Percentiles rank a stretch among this genome's conserved stretches.
These are phyloP conservation scores for Sialis lutaria DNA, from an alignment of 2,888 invertebrate genomes.

Conservation along the genomic window DNA sequence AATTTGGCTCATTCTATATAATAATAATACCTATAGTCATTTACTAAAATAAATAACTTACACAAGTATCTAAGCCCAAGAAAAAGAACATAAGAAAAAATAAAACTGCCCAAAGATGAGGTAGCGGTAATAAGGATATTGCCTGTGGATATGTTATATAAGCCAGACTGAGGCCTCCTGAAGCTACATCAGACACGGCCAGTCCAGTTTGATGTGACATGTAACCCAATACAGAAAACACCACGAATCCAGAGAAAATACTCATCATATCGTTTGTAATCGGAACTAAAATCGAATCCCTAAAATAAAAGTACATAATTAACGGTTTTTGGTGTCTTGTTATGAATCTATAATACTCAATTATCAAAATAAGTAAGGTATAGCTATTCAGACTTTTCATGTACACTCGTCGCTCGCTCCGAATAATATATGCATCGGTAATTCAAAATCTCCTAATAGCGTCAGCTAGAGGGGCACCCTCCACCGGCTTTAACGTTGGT, in stretches of 20 bases:
- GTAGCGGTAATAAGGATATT: conserved; percentile 52
- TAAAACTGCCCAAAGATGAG: conserved; percentile 58
- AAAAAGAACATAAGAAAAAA: conserved; percentile 71
- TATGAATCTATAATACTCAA: too few species aligned
- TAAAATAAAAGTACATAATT: conserved; percentile 17
- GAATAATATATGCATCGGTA: too few species aligned
- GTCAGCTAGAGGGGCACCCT: too few species aligned
- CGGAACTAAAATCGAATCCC: conserved; percentile 53
- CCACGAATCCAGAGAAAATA: conserved; percentile 63
- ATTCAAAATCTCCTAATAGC: too few species aligned
- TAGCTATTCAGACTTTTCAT: too few species aligned
- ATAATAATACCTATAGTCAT: neutral
- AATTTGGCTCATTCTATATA: too few species aligned
- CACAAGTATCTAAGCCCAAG: conserved; percentile 49
- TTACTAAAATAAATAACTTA: too few species aligned
- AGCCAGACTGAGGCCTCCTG: conserved; percentile 60
- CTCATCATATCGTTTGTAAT: conserved; percentile 57
- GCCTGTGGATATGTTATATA: conserved; percentile 68
- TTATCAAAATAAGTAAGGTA: too few species aligned
- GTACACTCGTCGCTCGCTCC: too few species aligned
- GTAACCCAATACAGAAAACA: conserved; percentile 63
- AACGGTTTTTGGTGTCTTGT: too few species aligned
- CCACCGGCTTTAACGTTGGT: too few species aligned
- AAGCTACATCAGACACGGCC: conserved; percentile 58
- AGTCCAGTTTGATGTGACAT: conserved; percentile 52